A percentile compares a stretch with the other conserved stretches of the same genome.
phyloP scores from a whole-genome alignment of 2,113 vertebrate species.

The Telmatochromis sp. region DNA sequence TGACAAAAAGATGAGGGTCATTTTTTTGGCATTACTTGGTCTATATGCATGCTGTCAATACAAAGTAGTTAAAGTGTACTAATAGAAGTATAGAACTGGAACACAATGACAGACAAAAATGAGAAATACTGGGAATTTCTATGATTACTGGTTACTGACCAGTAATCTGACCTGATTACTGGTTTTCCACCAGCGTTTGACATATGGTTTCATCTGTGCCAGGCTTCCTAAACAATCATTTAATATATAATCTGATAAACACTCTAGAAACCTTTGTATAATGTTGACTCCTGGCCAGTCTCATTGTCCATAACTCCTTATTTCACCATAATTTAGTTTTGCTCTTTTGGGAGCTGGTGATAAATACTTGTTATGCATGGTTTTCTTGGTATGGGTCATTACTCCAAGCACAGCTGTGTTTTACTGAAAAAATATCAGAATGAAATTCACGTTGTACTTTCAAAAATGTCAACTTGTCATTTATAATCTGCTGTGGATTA shows the following conservation, averaged over 20 bases:
- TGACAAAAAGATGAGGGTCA: background rate
- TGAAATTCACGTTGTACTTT: background rate
- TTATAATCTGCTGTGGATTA: conserved; percentile 2
- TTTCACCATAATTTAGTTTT: background rate
- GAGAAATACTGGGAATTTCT: background rate
- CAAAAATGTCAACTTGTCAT: background rate
- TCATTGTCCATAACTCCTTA: background rate
- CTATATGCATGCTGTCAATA: background rate
- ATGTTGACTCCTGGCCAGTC: background rate
- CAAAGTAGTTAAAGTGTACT: background rate
- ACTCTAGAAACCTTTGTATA: background rate
- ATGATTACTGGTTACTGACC: background rate
- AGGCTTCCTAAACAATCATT: background rate
- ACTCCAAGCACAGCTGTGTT: background rate
- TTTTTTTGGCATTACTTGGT: background rate
- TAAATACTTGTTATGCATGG: background rate
- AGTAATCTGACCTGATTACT: background rate
- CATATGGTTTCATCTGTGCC: background rate
- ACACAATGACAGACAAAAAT: rapidly evolving
- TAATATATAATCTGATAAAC: background rate
- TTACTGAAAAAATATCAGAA: background rate
- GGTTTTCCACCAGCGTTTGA: background rate
- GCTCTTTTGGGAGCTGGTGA: background rate
- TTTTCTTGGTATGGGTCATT: background rate
- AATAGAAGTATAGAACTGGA: background rate